Percentiles rank a stretch among this genome's conserved stretches.
Conservation (phyloP, 2,113 vertebrate genomes). For the Neotragus pygmaeus region DNA sequence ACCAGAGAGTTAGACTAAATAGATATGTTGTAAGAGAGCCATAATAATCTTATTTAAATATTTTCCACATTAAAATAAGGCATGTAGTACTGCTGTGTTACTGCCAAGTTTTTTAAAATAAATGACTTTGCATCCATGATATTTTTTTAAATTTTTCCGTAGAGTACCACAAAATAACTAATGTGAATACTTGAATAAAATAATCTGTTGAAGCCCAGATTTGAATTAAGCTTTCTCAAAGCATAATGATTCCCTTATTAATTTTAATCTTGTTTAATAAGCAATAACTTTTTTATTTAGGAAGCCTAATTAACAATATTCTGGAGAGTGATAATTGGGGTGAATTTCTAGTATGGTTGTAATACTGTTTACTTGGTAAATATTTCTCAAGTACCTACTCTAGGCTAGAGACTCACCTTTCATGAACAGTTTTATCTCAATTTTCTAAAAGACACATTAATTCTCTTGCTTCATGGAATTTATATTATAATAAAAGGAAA, state of each 20-base stretch:
- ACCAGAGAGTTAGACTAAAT: constrained; percentile 28
- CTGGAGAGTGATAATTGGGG: background rate
- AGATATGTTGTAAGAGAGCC: constrained; percentile 5
- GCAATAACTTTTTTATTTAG: background rate
- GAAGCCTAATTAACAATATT: background rate
- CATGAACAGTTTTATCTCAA: background rate
- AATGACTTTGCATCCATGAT: background rate
- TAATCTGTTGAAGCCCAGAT: background rate
- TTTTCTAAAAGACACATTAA: background rate
- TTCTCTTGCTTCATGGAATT: background rate
- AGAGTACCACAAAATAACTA: background rate
- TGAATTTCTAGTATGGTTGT: background rate
- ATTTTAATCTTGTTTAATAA: constrained; percentile 21
- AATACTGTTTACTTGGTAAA: background rate
- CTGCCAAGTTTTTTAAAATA: background rate
- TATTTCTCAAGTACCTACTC: background rate
- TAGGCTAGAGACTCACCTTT: background rate
- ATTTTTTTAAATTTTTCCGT: background rate
- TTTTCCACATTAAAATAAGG: constrained; percentile 45
- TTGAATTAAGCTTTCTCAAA: constrained; percentile 29
- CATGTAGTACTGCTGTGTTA: background rate
- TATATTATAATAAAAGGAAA: background rate
- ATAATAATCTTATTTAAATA: constrained; percentile 44
- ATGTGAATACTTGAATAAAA: constrained; percentile 6
- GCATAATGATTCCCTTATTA: constrained; percentile 35